Evolutionary conservation across 2,113 vertebrate genomes (phyloP).

Genomic region (Rhea pennata): DNA sequence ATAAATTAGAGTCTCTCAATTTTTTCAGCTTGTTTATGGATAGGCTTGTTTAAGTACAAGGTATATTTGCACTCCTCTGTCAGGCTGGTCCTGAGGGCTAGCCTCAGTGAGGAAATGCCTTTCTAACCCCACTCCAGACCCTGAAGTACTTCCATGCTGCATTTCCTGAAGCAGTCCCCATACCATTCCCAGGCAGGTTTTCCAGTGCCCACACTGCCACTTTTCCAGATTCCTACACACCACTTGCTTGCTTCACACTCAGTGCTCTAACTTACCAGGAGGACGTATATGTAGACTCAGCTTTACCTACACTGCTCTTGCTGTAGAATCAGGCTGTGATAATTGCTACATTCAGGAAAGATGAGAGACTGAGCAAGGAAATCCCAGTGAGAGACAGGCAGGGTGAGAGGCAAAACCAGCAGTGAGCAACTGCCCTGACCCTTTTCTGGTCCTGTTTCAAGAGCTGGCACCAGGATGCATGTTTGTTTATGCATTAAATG

Average conservation of each 20-base stretch:
- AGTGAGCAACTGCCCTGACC: background rate
- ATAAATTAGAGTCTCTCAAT: background rate
- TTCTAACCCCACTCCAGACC: background rate
- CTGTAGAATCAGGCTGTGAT: background rate
- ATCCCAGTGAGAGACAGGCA: background rate
- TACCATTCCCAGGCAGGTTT: background rate
- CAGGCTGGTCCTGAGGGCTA: background rate
- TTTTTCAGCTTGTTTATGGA: background rate
- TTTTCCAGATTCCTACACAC: background rate
- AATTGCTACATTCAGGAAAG: background rate
- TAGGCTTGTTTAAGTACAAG: background rate
- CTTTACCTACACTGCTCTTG: background rate
- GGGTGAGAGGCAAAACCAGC: background rate
- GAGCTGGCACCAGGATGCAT: background rate
- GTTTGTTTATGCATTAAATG: background rate
- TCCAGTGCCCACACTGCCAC: background rate
- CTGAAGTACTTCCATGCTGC: background rate
- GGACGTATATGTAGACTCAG: background rate
- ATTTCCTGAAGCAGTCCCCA: background rate
- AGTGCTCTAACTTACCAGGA: rapidly evolving
- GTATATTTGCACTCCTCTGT: background rate
- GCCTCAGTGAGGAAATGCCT: background rate
- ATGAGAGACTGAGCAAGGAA: background rate
- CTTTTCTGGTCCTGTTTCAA: background rate
- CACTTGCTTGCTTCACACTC: too few species aligned